phyloP scores from a whole-genome alignment of 2,113 vertebrate genomes.

The Bungarus multicinctus region DNA sequence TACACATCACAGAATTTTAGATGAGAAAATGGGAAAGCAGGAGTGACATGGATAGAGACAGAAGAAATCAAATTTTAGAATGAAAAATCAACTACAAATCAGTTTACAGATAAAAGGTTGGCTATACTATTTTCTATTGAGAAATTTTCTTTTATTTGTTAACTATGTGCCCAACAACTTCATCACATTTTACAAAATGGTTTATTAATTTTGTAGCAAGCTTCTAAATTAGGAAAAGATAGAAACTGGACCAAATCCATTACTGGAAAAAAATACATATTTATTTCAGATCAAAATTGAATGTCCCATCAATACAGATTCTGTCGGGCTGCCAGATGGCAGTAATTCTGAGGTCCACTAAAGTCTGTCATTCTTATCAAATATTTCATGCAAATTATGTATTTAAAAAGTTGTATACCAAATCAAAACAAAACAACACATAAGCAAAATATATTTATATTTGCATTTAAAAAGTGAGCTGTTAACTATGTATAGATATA shows the following conservation, averaged over 20 bases:
- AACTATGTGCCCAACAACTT: not conserved
- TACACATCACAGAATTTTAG: not conserved
- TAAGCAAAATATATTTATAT: not conserved
- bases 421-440: not conserved
- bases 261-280: not conserved
- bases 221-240: not conserved
- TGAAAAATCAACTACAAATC: not conserved
- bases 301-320: not conserved
- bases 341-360: not conserved
- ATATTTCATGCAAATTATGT: not conserved
- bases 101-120: not conserved
- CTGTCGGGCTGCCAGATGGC: not conserved
- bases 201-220: not conserved
- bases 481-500: not conserved
- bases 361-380: not conserved
- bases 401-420: not conserved
- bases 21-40: not conserved
- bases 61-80: not conserved
- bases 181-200: not conserved
- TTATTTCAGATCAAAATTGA: not conserved
- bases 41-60: not conserved
- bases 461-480: not conserved
- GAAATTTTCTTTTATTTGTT: not conserved
- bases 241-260: not conserved
- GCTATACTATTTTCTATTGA: not conserved